phyloP scores from a whole-genome alignment of 1,140 invertebrate genomes.

The Drosophila fuyamai region DNA sequence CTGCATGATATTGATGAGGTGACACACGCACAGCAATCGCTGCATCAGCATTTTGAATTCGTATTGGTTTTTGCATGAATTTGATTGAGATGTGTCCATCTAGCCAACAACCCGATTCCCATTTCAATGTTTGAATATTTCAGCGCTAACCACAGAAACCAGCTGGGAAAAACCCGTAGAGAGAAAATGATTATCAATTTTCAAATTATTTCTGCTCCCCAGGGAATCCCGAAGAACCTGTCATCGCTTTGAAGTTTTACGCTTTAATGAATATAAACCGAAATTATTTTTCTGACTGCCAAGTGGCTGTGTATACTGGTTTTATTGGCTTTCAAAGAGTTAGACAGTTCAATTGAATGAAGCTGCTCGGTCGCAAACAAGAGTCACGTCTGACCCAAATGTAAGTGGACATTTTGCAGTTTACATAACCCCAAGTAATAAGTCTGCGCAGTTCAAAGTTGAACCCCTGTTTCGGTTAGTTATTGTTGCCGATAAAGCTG shows the following conservation, averaged over 20 bases:
- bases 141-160: slow-evolving; percentile 19
- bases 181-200: slow-evolving; percentile 50
- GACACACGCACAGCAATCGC: slow-evolving; percentile 39
- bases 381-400: slow-evolving; percentile 24
- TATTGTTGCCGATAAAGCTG: slow-evolving; percentile 25
- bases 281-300: slow-evolving; percentile 15
- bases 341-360: slow-evolving; percentile 4
- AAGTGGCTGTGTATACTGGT: neutral
- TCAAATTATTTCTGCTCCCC: slow-evolving; percentile 37
- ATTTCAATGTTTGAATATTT: slow-evolving; percentile 29
- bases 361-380: neutral
- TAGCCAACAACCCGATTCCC: neutral
- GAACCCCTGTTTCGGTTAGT: slow-evolving; percentile 5
- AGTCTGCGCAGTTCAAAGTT: slow-evolving; percentile 40
- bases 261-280: slow-evolving; percentile 21
- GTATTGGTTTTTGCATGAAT: slow-evolving; percentile 42
- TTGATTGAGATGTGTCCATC: slow-evolving; percentile 48
- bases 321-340: neutral
- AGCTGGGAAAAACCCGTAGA: slow-evolving; percentile 14
- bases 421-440: slow-evolving; percentile 20
- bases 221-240: slow-evolving; percentile 6
- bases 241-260: slow-evolving; percentile 30
- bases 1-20: slow-evolving; percentile 39
- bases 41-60: slow-evolving; percentile 40
- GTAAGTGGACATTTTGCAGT: slow-evolving; percentile 7